Evolutionary conservation across 2,113 vertebrate species (phyloP).

Genomic region (Cyphomyrus plagiostoma): DNA sequence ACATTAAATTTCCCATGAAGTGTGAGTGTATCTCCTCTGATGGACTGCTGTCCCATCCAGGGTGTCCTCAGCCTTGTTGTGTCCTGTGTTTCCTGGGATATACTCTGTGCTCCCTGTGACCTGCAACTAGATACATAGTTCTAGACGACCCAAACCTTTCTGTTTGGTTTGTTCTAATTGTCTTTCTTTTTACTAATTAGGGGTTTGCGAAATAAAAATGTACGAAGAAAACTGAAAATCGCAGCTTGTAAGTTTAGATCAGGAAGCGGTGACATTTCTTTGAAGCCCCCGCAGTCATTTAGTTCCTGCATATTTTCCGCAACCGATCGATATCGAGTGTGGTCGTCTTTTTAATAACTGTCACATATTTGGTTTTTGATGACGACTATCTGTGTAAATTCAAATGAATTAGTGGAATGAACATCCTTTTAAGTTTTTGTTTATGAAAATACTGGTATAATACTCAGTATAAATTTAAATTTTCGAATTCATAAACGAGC

Average conservation of each 20-base stretch:
- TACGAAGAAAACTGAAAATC: neutral
- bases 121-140: neutral
- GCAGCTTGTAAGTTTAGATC: neutral
- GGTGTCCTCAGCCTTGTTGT: neutral
- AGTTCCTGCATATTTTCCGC: neutral
- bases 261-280: conserved; percentile 5
- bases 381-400: neutral
- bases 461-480: neutral
- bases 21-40: neutral
- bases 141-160: neutral
- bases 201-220: neutral
- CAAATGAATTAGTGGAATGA: neutral
- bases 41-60: neutral
- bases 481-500: neutral
- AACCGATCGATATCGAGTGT: neutral
- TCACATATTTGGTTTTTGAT: neutral
- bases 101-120: neutral
- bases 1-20: neutral
- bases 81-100: neutral
- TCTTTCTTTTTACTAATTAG: neutral
- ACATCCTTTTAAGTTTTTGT: neutral
- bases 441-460: neutral
- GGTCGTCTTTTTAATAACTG: neutral
- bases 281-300: neutral
- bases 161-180: neutral